These are phyloP conservation scores for Oryctes rhinoceros DNA, from an alignment of 1,140 invertebrate species.

Conservation along the genomic window DNA sequence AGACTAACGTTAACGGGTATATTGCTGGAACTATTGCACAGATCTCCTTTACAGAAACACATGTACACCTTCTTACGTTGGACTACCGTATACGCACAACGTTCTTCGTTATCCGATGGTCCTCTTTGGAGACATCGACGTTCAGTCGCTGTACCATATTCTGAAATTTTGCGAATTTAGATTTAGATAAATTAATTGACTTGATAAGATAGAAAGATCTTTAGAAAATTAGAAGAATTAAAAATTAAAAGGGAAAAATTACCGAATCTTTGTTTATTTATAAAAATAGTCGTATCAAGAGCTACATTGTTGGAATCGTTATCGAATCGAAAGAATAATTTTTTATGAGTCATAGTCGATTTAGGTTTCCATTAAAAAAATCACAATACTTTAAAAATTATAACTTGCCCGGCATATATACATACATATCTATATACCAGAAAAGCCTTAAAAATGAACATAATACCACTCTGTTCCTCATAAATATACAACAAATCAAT, in stretches of 20 bases:
- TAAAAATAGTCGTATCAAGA: too few relatives aligned
- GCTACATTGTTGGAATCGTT: too few relatives aligned
- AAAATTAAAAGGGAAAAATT: too few relatives aligned
- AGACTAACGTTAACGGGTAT: neutral
- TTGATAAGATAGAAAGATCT: too few relatives aligned
- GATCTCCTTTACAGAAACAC: slow-evolving; percentile 92
- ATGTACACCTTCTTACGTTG: slow-evolving; percentile 85
- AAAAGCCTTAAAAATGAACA: neutral
- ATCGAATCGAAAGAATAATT: too few relatives aligned
- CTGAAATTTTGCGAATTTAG: slow-evolving; percentile 60
- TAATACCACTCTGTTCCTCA: neutral
- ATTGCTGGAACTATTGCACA: slow-evolving; percentile 73
- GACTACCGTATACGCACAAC: slow-evolving; percentile 84
- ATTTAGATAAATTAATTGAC: neutral
- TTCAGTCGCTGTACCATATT: slow-evolving; percentile 87
- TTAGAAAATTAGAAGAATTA: too few relatives aligned
- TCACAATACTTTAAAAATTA: too few relatives aligned
- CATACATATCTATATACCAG: too few relatives aligned
- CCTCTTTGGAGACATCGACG: slow-evolving; percentile 85
- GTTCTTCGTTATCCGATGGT: slow-evolving; percentile 86
- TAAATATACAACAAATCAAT: neutral
- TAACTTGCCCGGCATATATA: too few relatives aligned
- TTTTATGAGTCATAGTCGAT: too few relatives aligned
- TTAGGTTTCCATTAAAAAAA: too few relatives aligned
- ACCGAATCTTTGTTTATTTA: too few relatives aligned